phyloP scores from a whole-genome alignment of 2,888 invertebrate species.

The Sturmia bella region DNA sequence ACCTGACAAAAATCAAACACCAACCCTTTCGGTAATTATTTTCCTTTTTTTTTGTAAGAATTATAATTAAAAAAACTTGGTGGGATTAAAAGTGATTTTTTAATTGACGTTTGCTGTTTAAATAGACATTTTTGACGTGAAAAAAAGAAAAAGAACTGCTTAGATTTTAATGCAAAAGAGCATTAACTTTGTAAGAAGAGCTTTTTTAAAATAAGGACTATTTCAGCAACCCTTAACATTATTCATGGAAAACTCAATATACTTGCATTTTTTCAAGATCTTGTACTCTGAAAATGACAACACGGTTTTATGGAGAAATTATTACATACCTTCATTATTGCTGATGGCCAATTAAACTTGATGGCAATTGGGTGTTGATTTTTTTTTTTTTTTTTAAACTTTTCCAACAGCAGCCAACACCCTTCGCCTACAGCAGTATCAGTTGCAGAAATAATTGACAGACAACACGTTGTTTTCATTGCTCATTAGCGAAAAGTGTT shows the following conservation, averaged over 20 bases:
- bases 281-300: not conserved
- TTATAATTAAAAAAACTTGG: conserved; percentile 28
- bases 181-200: conserved; percentile 33
- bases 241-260: conserved; percentile 47
- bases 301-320: conserved; percentile 40
- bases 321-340: conserved; percentile 77
- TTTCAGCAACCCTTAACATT: conserved; percentile 31
- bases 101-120: conserved; percentile 70
- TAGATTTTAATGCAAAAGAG: conserved; percentile 23
- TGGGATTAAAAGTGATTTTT: conserved; percentile 70
- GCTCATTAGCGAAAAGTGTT: conserved; percentile 78
- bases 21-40: conserved; percentile 65
- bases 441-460: conserved; percentile 69
- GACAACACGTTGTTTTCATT: conserved; percentile 81
- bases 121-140: conserved; percentile 51
- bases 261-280: too few species aligned
- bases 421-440: conserved; percentile 50
- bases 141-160: conserved; percentile 17
- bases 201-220: conserved; percentile 28
- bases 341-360: conserved; percentile 79
- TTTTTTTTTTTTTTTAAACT: conserved; percentile 25
- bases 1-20: conserved; percentile 66
- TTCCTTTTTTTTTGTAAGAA: not conserved
- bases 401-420: not conserved
- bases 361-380: conserved; percentile 71